These are phyloP conservation scores for Aphelocoma californica DNA, from an alignment of 2,797 vertebrate genomes.

Conservation along the genomic window DNA sequence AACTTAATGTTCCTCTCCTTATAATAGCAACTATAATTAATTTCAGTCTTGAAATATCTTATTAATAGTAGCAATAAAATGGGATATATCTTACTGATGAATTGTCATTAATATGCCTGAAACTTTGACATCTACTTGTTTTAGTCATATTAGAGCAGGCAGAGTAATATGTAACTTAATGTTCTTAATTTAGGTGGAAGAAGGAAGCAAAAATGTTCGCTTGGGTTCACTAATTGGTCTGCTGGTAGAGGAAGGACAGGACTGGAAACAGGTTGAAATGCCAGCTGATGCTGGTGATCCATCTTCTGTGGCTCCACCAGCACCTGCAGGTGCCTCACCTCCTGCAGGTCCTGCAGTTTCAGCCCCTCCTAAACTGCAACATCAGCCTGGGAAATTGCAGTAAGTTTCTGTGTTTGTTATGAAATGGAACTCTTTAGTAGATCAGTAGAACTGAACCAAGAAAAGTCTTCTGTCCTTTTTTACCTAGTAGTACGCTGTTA, in stretches of 20 bases:
- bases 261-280: slow-evolving; percentile 92
- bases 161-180: not conserved
- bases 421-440: not conserved
- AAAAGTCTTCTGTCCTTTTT: not conserved
- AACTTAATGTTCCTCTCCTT: not conserved
- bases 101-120: not conserved
- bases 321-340: slow-evolving; percentile 1
- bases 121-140: not conserved
- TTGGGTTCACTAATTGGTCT: slow-evolving; percentile 90
- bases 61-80: not conserved
- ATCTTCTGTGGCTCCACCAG: slow-evolving; percentile 49
- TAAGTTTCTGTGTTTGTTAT: slow-evolving; percentile 67
- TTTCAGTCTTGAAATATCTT: not conserved
- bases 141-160: not conserved
- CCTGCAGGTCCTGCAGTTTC: slow-evolving; percentile 25
- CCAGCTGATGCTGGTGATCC: slow-evolving; percentile 71
- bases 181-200: slow-evolving; percentile 81
- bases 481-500: not conserved
- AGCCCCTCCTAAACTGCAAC: slow-evolving; percentile 48
- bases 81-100: not conserved
- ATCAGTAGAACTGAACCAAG: not conserved
- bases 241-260: slow-evolving; percentile 92
- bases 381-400: slow-evolving; percentile 67
- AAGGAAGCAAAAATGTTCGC: slow-evolving; percentile 87
- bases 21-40: not conserved